phyloP scores from a whole-genome alignment of 2,113 vertebrate genomes.

The Pomatorhinus ruficollis region DNA sequence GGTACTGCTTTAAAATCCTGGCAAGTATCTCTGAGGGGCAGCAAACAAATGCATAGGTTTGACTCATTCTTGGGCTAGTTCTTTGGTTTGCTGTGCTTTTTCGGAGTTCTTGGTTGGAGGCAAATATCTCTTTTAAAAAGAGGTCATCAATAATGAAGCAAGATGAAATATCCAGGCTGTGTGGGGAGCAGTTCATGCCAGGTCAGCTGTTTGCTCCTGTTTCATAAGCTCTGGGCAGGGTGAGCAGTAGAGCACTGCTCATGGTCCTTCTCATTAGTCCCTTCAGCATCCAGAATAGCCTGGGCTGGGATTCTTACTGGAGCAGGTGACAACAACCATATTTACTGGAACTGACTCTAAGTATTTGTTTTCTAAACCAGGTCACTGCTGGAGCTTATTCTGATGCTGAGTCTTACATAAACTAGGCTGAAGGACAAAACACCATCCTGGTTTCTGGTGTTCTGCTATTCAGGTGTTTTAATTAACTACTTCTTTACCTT shows the following conservation, averaged over 20 bases:
- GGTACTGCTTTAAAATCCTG: not conserved
- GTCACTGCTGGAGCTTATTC: not conserved
- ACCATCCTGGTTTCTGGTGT: not conserved
- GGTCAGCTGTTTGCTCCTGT: not conserved
- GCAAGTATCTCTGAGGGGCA: not conserved
- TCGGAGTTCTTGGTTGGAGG: not conserved
- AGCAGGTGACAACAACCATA: not conserved
- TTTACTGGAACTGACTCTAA: not conserved
- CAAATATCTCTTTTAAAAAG: slow-evolving; percentile 3
- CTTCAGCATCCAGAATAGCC: not conserved
- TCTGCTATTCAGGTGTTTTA: not conserved
- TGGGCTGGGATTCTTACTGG: not conserved
- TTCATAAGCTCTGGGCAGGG: slow-evolving; percentile 5
- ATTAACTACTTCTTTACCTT: not conserved
- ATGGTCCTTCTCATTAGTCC: not conserved
- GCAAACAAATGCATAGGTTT: not conserved
- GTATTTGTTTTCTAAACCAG: not conserved
- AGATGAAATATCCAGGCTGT: not conserved
- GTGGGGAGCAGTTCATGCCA: not conserved
- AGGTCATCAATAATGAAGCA: slow-evolving; percentile 16
- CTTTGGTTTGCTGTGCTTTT: not conserved
- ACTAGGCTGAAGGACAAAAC: not conserved
- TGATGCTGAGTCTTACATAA: not conserved
- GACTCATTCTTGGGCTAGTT: not conserved
- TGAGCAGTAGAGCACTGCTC: not conserved